Conservation (phyloP, 1,140 invertebrate genomes). For the Copidosoma floridanum region DNA sequence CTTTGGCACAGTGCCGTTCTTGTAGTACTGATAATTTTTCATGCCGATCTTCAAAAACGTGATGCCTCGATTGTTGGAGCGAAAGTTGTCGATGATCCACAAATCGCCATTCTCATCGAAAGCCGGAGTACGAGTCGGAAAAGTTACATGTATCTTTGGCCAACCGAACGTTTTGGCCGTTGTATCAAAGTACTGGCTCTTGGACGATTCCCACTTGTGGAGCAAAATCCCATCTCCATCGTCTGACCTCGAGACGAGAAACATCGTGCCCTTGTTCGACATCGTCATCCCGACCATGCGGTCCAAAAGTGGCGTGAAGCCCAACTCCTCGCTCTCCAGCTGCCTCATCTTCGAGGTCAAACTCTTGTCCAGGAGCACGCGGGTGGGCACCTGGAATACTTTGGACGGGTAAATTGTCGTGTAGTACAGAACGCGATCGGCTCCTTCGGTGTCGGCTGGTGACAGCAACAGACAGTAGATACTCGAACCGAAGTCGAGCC, state of each 20-base stretch:
- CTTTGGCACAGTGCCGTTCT: constrained; percentile 47
- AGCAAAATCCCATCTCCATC: constrained; percentile 64
- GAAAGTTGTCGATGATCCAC: constrained; percentile 60
- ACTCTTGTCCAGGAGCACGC: constrained; percentile 58
- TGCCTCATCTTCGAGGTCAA: constrained; percentile 37
- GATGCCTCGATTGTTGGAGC: constrained; percentile 62
- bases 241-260: constrained; percentile 65
- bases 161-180: no score
- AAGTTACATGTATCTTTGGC: no score
- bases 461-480: constrained; percentile 68
- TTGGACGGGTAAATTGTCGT: constrained; percentile 64
- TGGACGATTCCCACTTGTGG: constrained; percentile 68
- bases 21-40: constrained; percentile 65
- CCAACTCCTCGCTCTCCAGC: constrained; percentile 59
- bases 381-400: constrained; percentile 63
- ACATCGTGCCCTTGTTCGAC: constrained; percentile 65
- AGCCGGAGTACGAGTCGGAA: no score
- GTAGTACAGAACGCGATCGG: constrained; percentile 61
- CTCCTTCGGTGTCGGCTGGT: constrained; percentile 53
- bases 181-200: no score
- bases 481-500: constrained; percentile 58
- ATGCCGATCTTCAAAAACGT: constrained; percentile 59
- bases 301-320: constrained; percentile 62
- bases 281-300: constrained; percentile 71
- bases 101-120: constrained; percentile 66